Evolutionary conservation across 2,113 vertebrate genomes (phyloP).

Genomic region (Mola mola): DNA sequence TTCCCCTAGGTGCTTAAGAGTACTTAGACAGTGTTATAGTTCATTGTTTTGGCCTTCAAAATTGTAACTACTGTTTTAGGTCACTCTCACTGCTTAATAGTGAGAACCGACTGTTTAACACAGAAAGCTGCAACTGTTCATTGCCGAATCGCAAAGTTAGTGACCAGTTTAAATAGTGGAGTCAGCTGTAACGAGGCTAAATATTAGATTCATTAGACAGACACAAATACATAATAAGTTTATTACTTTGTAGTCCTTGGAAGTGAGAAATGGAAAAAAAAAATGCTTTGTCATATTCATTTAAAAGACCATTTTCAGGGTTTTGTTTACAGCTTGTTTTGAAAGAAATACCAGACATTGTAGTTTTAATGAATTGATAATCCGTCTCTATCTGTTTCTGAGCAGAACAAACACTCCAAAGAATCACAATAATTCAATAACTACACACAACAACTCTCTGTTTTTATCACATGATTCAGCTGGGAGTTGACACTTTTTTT

Average conservation of each 20-base stretch:
- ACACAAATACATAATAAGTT: too few relatives aligned
- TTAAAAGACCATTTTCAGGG: neutral
- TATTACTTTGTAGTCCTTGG: too few relatives aligned
- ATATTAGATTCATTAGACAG: neutral
- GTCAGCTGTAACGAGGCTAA: neutral
- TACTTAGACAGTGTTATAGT: too few relatives aligned
- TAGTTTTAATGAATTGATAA: too few relatives aligned
- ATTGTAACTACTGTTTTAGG: neutral
- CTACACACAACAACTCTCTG: constrained; percentile 19
- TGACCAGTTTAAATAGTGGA: neutral
- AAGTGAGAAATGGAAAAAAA: too few relatives aligned
- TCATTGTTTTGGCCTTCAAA: neutral
- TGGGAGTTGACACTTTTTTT: neutral
- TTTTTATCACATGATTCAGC: constrained; percentile 14
- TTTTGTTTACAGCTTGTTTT: neutral
- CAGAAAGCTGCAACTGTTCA: neutral
- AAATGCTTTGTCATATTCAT: neutral
- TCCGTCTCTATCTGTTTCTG: constrained; percentile 5
- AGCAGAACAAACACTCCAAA: constrained; percentile 29
- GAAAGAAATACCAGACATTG: neutral
- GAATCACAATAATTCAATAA: constrained; percentile 9
- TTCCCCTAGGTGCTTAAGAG: neutral
- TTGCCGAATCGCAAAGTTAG: neutral
- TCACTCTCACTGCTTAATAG: neutral
- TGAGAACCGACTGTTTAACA: neutral